These are phyloP conservation scores for Gavia stellata DNA, from an alignment of 2,113 vertebrate species.

Conservation along the genomic window DNA sequence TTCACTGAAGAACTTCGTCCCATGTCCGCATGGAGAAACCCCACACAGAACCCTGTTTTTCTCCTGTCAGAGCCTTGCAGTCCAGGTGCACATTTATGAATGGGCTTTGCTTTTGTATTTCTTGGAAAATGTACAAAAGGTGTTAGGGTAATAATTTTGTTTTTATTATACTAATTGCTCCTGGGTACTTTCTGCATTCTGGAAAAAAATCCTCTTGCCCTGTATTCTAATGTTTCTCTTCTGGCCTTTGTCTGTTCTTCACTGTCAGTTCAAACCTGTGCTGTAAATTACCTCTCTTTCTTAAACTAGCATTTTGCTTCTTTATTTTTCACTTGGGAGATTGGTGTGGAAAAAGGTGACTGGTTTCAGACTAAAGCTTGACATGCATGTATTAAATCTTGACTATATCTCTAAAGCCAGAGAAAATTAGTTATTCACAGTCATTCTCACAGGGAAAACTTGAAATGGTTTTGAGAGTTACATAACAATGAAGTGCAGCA, in stretches of 20 bases:
- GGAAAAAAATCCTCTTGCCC: background rate
- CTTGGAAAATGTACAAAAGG: background rate
- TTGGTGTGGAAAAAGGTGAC: background rate
- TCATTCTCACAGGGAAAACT: slow-evolving; percentile 41
- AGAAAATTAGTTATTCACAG: slow-evolving; percentile 61
- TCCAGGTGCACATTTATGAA: background rate
- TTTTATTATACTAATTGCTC: background rate
- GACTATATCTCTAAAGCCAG: slow-evolving; percentile 41
- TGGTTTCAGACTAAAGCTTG: slow-evolving; percentile 35
- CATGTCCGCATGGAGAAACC: background rate
- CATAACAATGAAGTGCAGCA: slow-evolving; percentile 56
- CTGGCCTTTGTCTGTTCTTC: background rate
- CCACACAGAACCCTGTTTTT: background rate
- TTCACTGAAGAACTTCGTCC: background rate
- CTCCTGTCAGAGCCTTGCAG: background rate
- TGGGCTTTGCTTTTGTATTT: background rate
- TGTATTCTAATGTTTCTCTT: background rate
- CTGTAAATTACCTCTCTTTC: background rate
- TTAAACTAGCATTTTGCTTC: background rate
- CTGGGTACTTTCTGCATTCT: background rate
- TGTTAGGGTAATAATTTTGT: background rate
- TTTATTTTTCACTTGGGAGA: slow-evolving; percentile 22
- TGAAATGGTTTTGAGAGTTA: slow-evolving; percentile 50
- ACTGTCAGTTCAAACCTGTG: background rate
- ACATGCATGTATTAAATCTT: slow-evolving; percentile 34